Evolutionary conservation across 2,888 invertebrate genomes (phyloP), one percentile per base, ranked within the genome.

Genomic region (Hypolimnas misippus): DNA sequence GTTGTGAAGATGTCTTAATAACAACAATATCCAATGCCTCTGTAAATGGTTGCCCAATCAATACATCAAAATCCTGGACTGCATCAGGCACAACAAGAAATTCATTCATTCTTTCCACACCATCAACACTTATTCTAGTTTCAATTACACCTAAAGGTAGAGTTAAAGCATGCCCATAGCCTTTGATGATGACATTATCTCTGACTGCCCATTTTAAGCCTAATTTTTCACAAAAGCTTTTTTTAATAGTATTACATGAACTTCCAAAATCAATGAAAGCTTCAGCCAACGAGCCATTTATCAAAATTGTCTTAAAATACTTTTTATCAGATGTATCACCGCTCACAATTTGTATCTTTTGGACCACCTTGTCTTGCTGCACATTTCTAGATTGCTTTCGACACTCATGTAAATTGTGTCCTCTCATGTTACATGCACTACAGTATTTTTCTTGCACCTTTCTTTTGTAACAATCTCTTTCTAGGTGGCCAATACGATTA

Each of bases 181-280:
- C 35, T 12, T 35, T 35, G 6, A 35, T 35, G 2, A 35, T 12
- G 6, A 35, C 35, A 35, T 8, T 35, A 12, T 35, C 6, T 2
- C 12, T 35, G 12, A 12, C 10, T 35, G 35, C 2, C 35, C 35
- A 46, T 12, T 21, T 6, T 21, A 14, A 3, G 5, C 10, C 46
- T 12, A 12, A 12, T 12, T 17, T 12, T 21, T 46, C 19, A 21
- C 21, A 19, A 21, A 46, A 46, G 2, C 21, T 12, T 21, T 21
- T 14, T 46, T 10, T 21, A 16, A 46, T 46, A 12, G 46, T 46
- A 21, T 46, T 46, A 10, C 46, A 46, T 17, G 46, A 46, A 46
- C 46, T 46, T 17, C 46, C 46, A 46, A 46, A 46, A 21, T 46
- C 46, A 17, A 46, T 19, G 17, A 46, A 46, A 7, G 19, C 46